Percentiles rank a stretch among this genome's conserved stretches.
phyloP scores from a whole-genome alignment of 2,797 vertebrate genomes.

The Pseudopleuronectes americanus region DNA sequence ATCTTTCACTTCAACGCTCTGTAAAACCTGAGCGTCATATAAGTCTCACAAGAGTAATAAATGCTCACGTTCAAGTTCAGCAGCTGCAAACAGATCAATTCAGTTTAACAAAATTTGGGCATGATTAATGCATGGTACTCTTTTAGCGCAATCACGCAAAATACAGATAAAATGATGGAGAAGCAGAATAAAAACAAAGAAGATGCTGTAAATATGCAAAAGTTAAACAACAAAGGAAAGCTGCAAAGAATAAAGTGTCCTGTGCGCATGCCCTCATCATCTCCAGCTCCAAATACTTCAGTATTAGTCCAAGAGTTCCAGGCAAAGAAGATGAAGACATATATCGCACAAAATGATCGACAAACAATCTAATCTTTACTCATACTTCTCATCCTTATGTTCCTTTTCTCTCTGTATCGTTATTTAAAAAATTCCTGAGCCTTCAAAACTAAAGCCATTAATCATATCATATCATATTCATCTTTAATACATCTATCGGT shows the following conservation, averaged over 20 bases:
- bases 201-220: not conserved
- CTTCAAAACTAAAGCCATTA: constrained; percentile 35
- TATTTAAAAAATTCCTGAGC: not conserved
- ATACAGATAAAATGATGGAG: no score
- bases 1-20: no score
- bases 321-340: not conserved
- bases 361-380: not conserved
- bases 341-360: constrained; percentile 5
- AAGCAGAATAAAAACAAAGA: not conserved
- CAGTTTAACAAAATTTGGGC: no score
- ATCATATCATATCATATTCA: constrained; percentile 23
- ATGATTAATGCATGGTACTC: no score
- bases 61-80: no score
- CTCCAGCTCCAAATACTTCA: not conserved
- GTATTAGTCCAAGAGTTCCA: constrained; percentile 12
- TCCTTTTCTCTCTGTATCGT: constrained; percentile 13
- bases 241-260: not conserved
- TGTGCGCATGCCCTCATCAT: not conserved
- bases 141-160: no score
- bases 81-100: no score
- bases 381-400: not conserved
- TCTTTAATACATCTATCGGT: constrained; percentile 3
- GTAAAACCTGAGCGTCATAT: no score
- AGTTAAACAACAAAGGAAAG: not conserved
- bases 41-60: no score